These are phyloP conservation scores for Lytechinus pictus DNA, from an alignment of 35 echinoderm and acorn worm genomes.

Conservation along the genomic window DNA sequence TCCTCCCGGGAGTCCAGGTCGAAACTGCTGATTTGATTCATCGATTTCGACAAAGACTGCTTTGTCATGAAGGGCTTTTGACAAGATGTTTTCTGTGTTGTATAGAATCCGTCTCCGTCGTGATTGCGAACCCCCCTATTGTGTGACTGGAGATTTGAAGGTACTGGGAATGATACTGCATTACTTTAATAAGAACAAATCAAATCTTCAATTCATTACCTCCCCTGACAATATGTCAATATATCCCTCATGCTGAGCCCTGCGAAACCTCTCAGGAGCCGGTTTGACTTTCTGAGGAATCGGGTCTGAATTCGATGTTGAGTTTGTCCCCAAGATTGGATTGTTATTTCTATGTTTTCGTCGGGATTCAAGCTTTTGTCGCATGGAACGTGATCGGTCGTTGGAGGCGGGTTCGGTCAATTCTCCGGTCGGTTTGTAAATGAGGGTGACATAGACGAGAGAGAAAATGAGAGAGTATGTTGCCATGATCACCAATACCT, in stretches of 20 bases:
- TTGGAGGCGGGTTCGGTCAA: background rate
- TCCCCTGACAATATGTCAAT: constrained; percentile 28
- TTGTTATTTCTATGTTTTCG: background rate
- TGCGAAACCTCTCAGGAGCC: background rate
- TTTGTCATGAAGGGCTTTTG: too few relatives aligned
- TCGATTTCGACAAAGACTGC: too few relatives aligned
- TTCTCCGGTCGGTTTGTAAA: background rate
- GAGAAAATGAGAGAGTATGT: constrained; percentile 37
- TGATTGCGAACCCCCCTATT: too few relatives aligned
- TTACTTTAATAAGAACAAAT: background rate
- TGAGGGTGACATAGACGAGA: constrained; percentile 31
- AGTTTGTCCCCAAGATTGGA: background rate
- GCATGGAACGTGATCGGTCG: background rate
- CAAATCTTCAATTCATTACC: background rate
- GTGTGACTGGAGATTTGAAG: too few relatives aligned
- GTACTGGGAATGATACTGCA: too few relatives aligned
- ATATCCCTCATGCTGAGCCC: background rate
- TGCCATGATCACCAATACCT: background rate
- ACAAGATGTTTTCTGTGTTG: too few relatives aligned
- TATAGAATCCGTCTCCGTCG: too few relatives aligned
- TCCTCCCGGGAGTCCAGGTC: too few relatives aligned
- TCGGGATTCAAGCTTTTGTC: constrained; percentile 2
- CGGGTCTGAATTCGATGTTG: background rate
- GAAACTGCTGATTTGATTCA: too few relatives aligned
- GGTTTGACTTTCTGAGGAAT: background rate